Percentiles rank a stretch among this genome's conserved stretches.
Conservation (phyloP, 2,888 invertebrate species). For the Nysson spinosus region DNA sequence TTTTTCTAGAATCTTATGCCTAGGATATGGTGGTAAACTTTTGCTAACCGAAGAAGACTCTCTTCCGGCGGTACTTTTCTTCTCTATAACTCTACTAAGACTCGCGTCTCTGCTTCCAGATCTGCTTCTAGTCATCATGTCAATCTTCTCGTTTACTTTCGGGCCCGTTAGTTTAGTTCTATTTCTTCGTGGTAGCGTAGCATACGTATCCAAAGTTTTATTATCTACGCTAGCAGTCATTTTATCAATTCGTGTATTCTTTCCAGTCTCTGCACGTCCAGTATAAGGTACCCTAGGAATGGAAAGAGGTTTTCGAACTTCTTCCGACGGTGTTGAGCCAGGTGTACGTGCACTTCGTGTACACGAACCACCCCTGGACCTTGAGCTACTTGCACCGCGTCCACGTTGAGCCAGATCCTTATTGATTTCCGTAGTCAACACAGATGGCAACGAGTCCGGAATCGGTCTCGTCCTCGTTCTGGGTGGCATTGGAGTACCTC, state of each 20-base stretch:
- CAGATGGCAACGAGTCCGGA: slow-evolving; percentile 72
- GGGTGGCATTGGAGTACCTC: slow-evolving; percentile 13
- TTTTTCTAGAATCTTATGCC: slow-evolving; percentile 76
- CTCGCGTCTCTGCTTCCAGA: slow-evolving; percentile 78
- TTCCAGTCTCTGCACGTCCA: slow-evolving; percentile 12
- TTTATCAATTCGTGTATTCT: slow-evolving; percentile 46
- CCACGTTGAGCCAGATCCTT: slow-evolving; percentile 72
- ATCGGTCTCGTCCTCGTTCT: slow-evolving; percentile 68
- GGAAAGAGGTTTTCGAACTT: slow-evolving; percentile 38
- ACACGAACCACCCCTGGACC: slow-evolving; percentile 55
- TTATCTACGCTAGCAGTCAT: slow-evolving; percentile 67
- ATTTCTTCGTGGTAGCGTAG: slow-evolving; percentile 86
- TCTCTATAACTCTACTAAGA: slow-evolving; percentile 72
- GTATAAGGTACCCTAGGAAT: slow-evolving; percentile 37
- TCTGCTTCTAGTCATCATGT: slow-evolving; percentile 73
- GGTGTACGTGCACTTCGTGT: slow-evolving; percentile 64
- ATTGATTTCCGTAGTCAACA: slow-evolving; percentile 73
- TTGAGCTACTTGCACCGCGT: slow-evolving; percentile 42
- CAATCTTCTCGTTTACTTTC: slow-evolving; percentile 48
- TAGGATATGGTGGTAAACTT: slow-evolving; percentile 79
- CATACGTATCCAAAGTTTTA: slow-evolving; percentile 84
- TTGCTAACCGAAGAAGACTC: slow-evolving; percentile 72
- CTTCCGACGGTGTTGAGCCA: slow-evolving; percentile 66
- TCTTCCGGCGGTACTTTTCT: slow-evolving; percentile 55
- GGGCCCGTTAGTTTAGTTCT: slow-evolving; percentile 72